Percentiles rank a stretch among this genome's conserved stretches.
Evolutionary conservation across 1,140 invertebrate species (phyloP).

Genomic region (Sipha flava): DNA sequence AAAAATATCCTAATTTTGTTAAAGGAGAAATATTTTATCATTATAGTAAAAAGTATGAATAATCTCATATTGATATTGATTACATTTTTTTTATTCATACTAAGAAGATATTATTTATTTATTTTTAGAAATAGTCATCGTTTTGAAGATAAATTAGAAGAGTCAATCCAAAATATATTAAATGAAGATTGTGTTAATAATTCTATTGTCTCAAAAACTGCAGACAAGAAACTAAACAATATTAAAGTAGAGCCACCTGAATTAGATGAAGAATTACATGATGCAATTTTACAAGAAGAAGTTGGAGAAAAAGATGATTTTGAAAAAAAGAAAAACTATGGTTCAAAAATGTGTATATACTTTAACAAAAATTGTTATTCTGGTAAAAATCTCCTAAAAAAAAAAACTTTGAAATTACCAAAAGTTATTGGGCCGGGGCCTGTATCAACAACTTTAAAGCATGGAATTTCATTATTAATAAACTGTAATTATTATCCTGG

Average conservation of each 20-base stretch:
- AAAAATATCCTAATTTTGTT: not conserved
- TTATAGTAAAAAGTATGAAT: not conserved
- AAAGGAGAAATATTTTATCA: not conserved
- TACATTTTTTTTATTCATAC: not conserved
- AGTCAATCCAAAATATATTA: not conserved
- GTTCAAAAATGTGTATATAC: constrained; percentile 1
- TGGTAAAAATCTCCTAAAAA: not conserved
- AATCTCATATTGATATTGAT: not conserved
- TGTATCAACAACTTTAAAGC: not conserved
- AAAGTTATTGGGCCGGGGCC: not conserved
- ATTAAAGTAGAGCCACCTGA: not conserved
- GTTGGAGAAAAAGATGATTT: not conserved
- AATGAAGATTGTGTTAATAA: not conserved
- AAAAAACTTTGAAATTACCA: not conserved
- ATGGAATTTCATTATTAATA: not conserved
- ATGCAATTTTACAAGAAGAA: not conserved
- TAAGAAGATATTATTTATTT: not conserved
- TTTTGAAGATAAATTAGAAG: not conserved
- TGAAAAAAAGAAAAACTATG: not conserved
- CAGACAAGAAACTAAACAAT: not conserved
- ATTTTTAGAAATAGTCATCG: not conserved
- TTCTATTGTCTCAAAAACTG: not conserved
- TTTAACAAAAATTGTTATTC: constrained; percentile 12
- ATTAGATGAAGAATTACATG: constrained; percentile 3
- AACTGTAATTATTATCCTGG: not conserved